A percentile compares a stretch with the other conserved stretches of the same genome.
Conservation (phyloP, 2,113 vertebrate genomes). For the Fulmarus glacialis region DNA sequence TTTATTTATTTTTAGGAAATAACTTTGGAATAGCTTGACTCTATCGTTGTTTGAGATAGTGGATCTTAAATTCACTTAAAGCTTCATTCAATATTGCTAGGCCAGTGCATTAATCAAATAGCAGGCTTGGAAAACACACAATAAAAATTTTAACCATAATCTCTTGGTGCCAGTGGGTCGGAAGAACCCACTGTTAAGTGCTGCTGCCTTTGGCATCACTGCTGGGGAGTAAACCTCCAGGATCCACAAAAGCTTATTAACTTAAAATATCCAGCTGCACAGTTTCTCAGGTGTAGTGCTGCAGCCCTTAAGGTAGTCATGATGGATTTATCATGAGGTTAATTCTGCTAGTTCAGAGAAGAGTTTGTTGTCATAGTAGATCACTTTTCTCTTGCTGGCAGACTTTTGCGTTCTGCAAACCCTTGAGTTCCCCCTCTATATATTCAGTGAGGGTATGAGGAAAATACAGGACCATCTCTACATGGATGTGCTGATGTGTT, state of each 20-base stretch:
- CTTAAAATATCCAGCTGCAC: not conserved
- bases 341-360: not conserved
- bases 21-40: not conserved
- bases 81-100: not conserved
- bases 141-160: not conserved
- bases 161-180: not conserved
- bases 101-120: not conserved
- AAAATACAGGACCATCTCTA: not conserved
- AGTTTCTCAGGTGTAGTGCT: not conserved
- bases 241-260: not conserved
- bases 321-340: not conserved
- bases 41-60: not conserved
- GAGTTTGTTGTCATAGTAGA: not conserved
- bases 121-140: not conserved
- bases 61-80: conserved; percentile 27
- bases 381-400: not conserved
- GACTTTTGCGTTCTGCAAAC: not conserved
- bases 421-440: not conserved
- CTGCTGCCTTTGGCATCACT: not conserved
- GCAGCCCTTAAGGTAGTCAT: not conserved
- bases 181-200: conserved; percentile 17
- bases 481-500: not conserved
- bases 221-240: not conserved
- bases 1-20: not conserved
- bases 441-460: not conserved